Base-by-base conservation (phyloP, 35 echinoderm and acorn worm species). In the Strongylocentrotus purpuratus region DNA sequence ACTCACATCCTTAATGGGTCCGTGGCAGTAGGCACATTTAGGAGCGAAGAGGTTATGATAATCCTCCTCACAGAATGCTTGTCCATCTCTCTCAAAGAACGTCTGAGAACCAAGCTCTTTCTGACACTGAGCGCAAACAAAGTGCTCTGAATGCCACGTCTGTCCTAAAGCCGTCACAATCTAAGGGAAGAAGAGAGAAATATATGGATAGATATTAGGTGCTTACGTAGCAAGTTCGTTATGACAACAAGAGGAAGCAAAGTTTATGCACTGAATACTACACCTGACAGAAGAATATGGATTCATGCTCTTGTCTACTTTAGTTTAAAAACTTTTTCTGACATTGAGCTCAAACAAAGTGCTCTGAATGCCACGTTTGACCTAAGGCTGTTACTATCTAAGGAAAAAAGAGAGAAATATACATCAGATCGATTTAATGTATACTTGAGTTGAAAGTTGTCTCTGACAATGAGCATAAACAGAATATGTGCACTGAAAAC, bases 351-450 rank as follows among this genome's bases (percentile, higher is more conserved):
- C 98, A 99, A 33, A 96, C 96, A 61, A 99, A 99, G 91, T 99
- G 98, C 88, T 99, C 98, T 31, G 97, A 96, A 94, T 99, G 98
- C 96, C 96, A 99, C 71, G 98, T 99, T 94, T 94, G 97, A 13
- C 98, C 98, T 18, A 99, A 95, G 48, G 98, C 98, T 58, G 98
- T 99, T 91, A 99, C 98, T 97, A 99, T 96, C 98, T 99, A 94
- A 35, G 48, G 18, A 50, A 60, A 70, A 85, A 94, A 13, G 25
- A 15, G 1, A 88, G 52, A 87, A 87, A 94, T 33, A 45, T 61
- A 9, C 15, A 25, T 13, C 10, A 31, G 35, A 87, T 32, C 14
- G 25, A 20, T 35, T 35, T 15, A 41, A 41, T 22, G 32, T 45
- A 41, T 41, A 9, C 5, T 33, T 96, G 94, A n/a, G 96, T 85